Evolutionary conservation across 2,888 invertebrate species (phyloP).

Genomic region (Synanthedon myopaeformis): DNA sequence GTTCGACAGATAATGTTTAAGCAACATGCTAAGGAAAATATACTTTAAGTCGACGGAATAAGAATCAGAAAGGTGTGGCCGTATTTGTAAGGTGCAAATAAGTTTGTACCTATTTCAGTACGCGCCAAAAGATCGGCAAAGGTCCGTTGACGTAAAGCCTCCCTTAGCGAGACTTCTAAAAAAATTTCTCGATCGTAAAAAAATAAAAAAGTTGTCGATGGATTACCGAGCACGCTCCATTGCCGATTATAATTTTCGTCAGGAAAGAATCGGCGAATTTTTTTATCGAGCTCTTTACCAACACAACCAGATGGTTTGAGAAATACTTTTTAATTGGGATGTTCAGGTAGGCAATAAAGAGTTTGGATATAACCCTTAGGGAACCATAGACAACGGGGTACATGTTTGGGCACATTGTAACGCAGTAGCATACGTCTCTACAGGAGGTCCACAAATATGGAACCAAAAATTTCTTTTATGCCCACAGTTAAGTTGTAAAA

Average conservation of each 20-base stretch:
- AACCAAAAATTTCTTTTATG: neutral
- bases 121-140: conserved; percentile 26
- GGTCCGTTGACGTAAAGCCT: conserved; percentile 30
- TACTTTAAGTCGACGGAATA: too few relatives aligned
- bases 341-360: conserved; percentile 12
- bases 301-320: conserved; percentile 30
- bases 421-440: too few relatives aligned
- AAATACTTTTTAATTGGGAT: conserved; percentile 56
- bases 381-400: neutral
- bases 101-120: neutral
- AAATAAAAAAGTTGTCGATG: conserved; percentile 30
- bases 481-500: too few relatives aligned
- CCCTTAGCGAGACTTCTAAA: conserved; percentile 18
- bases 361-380: conserved; percentile 18
- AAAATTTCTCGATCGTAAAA: conserved; percentile 12
- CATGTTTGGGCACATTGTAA: too few relatives aligned
- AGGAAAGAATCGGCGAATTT: conserved; percentile 27
- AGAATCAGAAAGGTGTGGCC: too few relatives aligned
- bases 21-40: too few relatives aligned
- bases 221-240: conserved; percentile 57
- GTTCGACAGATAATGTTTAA: too few relatives aligned
- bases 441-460: conserved; percentile 1
- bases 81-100: neutral
- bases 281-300: conserved; percentile 17
- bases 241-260: conserved; percentile 55